A percentile compares a stretch with the other conserved stretches of the same genome.
phyloP scores from a whole-genome alignment of 2,797 vertebrate species.

The Myotis findleyi region DNA sequence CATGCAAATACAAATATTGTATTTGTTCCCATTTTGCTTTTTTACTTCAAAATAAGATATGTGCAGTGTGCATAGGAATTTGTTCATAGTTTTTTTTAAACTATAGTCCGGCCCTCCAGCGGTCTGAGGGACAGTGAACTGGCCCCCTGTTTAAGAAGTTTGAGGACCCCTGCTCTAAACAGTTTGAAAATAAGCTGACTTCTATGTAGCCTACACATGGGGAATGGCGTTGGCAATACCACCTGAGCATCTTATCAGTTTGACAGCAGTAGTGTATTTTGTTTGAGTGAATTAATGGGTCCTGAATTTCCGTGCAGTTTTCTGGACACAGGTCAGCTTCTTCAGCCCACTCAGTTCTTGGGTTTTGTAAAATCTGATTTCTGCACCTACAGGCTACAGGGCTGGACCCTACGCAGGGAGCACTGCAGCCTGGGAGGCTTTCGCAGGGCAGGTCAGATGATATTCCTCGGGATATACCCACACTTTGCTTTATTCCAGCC shows the following conservation, averaged over 20 bases:
- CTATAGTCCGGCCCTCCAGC: too few species aligned
- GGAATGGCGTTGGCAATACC: not conserved
- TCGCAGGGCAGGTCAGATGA: not conserved
- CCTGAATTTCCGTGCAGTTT: not conserved
- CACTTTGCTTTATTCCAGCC: not conserved
- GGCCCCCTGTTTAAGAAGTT: too few species aligned
- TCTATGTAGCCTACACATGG: not conserved
- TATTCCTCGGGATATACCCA: not conserved
- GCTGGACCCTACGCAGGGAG: not conserved
- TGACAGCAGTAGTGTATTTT: not conserved
- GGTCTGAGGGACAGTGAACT: too few species aligned
- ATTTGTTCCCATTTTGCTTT: too few species aligned
- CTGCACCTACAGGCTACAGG: not conserved
- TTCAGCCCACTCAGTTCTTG: not conserved
- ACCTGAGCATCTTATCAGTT: not conserved
- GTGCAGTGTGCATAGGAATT: too few species aligned
- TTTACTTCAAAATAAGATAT: too few species aligned
- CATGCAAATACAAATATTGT: too few species aligned
- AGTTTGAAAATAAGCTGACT: slow-evolving; percentile 5
- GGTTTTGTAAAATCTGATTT: not conserved
- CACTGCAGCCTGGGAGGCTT: not conserved
- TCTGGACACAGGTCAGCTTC: not conserved
- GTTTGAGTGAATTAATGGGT: not conserved
- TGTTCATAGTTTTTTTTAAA: too few species aligned
- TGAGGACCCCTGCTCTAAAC: not conserved